Evolutionary conservation across 2,888 invertebrate species (phyloP).

Genomic region (Leucophenga maculata): DNA sequence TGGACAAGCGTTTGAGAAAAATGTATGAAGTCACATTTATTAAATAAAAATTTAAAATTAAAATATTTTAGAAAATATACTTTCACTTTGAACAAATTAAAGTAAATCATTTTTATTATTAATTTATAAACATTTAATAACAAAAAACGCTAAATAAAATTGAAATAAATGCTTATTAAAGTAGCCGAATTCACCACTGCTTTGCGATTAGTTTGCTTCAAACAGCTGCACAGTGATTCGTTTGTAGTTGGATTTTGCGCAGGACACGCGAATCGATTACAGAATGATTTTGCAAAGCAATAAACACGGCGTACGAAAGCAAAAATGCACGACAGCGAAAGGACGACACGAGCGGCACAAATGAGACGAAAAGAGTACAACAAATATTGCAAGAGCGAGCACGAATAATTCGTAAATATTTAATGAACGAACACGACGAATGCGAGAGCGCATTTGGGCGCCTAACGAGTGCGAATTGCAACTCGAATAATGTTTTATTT

Average conservation of each 20-base stretch:
- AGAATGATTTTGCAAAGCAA: slow-evolving; percentile 42
- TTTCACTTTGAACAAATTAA: no score
- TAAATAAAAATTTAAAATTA: neutral
- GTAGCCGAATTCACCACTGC: neutral
- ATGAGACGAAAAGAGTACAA: slow-evolving; percentile 28
- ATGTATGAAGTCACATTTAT: no score
- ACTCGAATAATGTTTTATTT: slow-evolving; percentile 47
- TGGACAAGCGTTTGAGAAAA: no score
- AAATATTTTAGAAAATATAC: neutral
- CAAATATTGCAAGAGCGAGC: slow-evolving; percentile 54
- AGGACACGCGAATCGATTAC: slow-evolving; percentile 55
- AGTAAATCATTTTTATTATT: neutral
- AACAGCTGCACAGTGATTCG: neutral
- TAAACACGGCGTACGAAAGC: neutral
- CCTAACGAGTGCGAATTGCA: slow-evolving; percentile 35
- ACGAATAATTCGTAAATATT: slow-evolving; percentile 66
- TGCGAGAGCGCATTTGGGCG: slow-evolving; percentile 28
- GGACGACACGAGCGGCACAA: slow-evolving; percentile 23
- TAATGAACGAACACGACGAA: slow-evolving; percentile 54
- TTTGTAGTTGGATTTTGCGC: slow-evolving; percentile 61
- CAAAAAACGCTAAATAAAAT: neutral
- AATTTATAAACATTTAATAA: neutral
- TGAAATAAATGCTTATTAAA: neutral
- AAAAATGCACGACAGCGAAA: slow-evolving; percentile 22
- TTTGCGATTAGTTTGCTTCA: no score